Base-by-base conservation (phyloP, 1,140 invertebrate genomes). In the Drosophila simulans region DNA sequence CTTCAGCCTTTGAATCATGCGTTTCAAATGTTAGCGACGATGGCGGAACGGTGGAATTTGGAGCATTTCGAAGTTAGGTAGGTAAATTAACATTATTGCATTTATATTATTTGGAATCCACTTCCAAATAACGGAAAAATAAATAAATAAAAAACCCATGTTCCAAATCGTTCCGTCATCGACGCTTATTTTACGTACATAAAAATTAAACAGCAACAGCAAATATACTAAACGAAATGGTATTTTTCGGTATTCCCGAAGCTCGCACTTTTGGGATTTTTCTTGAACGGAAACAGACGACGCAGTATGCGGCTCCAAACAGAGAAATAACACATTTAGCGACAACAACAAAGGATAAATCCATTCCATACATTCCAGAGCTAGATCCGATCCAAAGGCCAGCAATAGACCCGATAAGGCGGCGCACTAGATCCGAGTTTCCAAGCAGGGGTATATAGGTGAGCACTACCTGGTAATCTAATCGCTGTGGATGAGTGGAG, bases 311-410 rank as follows among this genome's bases (percentile, higher is more conserved):
- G 37, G 60, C 58, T 40, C 60, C 46, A 75, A 52, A 52, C 27
- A 52, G 31, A 52, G 31, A n/a, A 35, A 52, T 20, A 75, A 58
- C 48, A 64, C 58, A 56, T 22, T 20, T 0, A 31, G 39, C 51
- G 40, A 59, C 46, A 74, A 76, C 53, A 52, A 52, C 31, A 57
- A 63, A 39, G 11, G 40, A 65, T 48, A 65, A 43, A 75, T 56
- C 74, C 46, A 56, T 51, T 55, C 63, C 52, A 56, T 65, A 75
- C 72, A 75, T 76, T 76, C 72, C 72, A 76, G 57, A 75, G 65
- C 65, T 75, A 71, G 59, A 27, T 42, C 40, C 72, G 52, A 27
- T 42, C 40, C 72, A 46, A 46, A 66, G 75, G 71, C 72, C 40
- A 17, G 22, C 35, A 13, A 46, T 15, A 27, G 39, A 40, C 17